Evolutionary conservation across 2,888 invertebrate species (phyloP), one percentile per base, ranked within the genome.

Genomic region (Nomada goodeniana): DNA sequence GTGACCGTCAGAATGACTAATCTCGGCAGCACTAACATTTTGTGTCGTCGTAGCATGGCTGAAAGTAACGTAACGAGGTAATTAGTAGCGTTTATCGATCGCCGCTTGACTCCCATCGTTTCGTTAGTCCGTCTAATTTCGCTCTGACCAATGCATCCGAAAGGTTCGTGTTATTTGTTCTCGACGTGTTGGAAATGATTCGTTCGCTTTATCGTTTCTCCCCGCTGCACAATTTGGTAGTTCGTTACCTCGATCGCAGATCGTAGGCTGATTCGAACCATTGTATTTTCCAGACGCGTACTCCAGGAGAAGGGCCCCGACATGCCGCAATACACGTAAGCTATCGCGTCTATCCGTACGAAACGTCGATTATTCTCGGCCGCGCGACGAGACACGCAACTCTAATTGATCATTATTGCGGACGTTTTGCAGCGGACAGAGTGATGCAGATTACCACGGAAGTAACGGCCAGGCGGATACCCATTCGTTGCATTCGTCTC

Each of bases 301-400:
- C 94, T 95, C 91, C 95, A 95, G 94, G 95, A 96, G 91, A 95
- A 95, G 93, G 95, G 94, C 91, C 94, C 95, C 93, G 95, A 95
- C 92, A 96, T 96, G 95, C 96, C 95, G 93, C 95, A 96, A 92
- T 96, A 95, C 92, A 95, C 95, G 96, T 96, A 94, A 95, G 96
- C 94, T 50, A 70, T 60, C 70, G 60, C 26, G n/a, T n/a, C 15
- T 1, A 13, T 3, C 42, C 36, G n/a, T n/a, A 61, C 50, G 50
- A 61, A 61, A 53, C 55, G 26, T 5, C 23, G 26, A 65, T 80
- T n/a, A 59, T 44, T 3, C 13, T 18, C 42, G 20, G 29, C 4
- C 4, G 47, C 23, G 13, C 29, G 59, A 50, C 15, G 53, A n/a
- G 23, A 65, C 50, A 15, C n/a, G 26, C 44, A 20, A 11, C 44